Evolutionary conservation across 2,888 invertebrate species (phyloP), one percentile per base, ranked within the genome.

Genomic region (Elysia crispata): DNA sequence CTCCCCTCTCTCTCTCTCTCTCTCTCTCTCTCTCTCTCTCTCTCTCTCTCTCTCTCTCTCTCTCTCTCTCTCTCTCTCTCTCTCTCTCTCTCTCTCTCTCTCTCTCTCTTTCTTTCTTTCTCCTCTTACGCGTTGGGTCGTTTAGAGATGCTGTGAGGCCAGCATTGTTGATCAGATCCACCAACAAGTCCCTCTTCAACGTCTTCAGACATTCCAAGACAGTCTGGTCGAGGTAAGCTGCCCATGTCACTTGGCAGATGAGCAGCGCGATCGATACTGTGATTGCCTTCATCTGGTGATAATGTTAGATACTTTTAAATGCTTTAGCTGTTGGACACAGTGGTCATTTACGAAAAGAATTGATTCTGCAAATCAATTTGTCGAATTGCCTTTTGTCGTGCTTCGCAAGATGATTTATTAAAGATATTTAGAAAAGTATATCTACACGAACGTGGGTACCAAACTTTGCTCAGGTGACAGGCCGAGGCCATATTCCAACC

Each of bases 1-100:
- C 74, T 75, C 74, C 57, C 57, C 74, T 75, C 74, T 75, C 74
- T 62, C 57, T 62, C 74, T 57, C 72, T 57, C 73, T 57, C 73
- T 30, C 50, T 57, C 50, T 57, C 54, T 54, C 28, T 57, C 60
- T 74, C 57, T 57, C 31, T 57, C 60, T 54, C 57, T 57, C 74
- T 30, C n/a, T 20, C 28, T 50, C 41, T 41, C 31, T 11, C 31
- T 18, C 20, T 28, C 50, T 11, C 49, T 25, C 49, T 41, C 20
- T 28, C 41, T 49, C 28, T 49, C 23, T 41, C 23, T 28, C 72
- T 54, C 41, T 25, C 72, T 23, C 33, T 73, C 28, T 50, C 28
- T 28, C 66, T 28, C 23, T 28, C 66, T 28, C 66, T 18, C 66
- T 28, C 66, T 28, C 66, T 28, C 66, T 28, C 66, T 28, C 66